Percentiles rank a stretch among this genome's conserved stretches.
These are phyloP conservation scores for Poeciliopsis occidentalis DNA, from an alignment of 2,113 vertebrate species.

Conservation along the genomic window DNA sequence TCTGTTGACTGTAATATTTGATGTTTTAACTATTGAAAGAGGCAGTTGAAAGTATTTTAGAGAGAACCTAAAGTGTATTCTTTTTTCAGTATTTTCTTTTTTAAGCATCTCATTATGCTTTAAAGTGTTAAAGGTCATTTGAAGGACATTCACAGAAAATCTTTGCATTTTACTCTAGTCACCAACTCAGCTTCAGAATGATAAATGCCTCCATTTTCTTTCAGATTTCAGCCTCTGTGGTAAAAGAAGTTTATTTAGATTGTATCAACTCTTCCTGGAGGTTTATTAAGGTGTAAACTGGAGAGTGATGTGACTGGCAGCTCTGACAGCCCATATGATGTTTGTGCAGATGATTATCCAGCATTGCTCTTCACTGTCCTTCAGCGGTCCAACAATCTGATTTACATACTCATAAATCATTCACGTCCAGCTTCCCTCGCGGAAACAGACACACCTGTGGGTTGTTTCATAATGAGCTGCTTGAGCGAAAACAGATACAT, in stretches of 20 bases:
- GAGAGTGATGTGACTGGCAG: constrained; percentile 35
- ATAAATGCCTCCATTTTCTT: constrained; percentile 26
- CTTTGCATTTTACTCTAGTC: background rate
- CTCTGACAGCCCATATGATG: constrained; percentile 28
- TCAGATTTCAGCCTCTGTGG: constrained; percentile 13
- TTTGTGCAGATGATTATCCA: constrained; percentile 8
- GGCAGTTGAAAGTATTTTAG: no score
- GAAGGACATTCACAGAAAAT: background rate
- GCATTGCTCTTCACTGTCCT: constrained; percentile 58
- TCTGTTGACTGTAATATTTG: no score
- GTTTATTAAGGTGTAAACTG: constrained; percentile 12
- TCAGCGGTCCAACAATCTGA: constrained; percentile 56
- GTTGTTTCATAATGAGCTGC: constrained; percentile 41
- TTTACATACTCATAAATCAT: constrained; percentile 75
- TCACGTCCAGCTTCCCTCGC: constrained; percentile 52
- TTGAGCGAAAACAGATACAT: constrained; percentile 1
- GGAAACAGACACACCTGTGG: constrained; percentile 36
- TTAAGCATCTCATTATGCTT: no score
- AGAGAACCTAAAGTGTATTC: no score
- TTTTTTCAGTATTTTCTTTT: no score
- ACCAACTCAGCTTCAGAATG: no score
- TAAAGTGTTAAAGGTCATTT: background rate
- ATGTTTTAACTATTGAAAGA: no score
- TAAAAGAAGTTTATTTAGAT: constrained; percentile 41
- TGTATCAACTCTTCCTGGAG: constrained; percentile 20